Conservation (phyloP, 2,888 invertebrate species). For the Nipponacmea schrenckii region DNA sequence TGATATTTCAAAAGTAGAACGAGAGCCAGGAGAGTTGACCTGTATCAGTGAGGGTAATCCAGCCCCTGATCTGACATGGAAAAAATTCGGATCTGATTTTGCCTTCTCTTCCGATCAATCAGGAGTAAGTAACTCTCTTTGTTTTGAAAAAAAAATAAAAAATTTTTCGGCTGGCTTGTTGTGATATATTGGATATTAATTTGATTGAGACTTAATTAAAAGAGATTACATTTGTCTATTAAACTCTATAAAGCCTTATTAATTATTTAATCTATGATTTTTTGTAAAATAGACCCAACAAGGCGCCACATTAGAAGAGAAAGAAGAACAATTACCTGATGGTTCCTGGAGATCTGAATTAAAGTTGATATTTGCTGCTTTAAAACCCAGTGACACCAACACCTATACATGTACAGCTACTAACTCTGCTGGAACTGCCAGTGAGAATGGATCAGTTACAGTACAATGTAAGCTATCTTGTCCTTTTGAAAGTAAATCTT, state of each 20-base stretch:
- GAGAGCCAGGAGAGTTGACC: conserved; percentile 14
- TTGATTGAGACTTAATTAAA: too few relatives aligned
- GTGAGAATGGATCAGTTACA: conserved; percentile 39
- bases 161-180: too few relatives aligned
- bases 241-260: too few relatives aligned
- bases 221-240: too few relatives aligned
- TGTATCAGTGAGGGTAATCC: conserved; percentile 45
- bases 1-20: background rate
- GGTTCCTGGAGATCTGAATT: background rate
- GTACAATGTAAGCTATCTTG: conserved; percentile 50
- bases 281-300: too few relatives aligned
- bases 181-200: too few relatives aligned
- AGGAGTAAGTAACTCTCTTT: background rate
- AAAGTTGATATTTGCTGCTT: conserved; percentile 28
- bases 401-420: conserved; percentile 50
- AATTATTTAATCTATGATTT: too few relatives aligned
- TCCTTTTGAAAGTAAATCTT: background rate
- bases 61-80: conserved; percentile 36
- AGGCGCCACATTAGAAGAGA: background rate
- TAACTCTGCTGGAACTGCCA: conserved; percentile 44
- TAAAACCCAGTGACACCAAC: conserved; percentile 38
- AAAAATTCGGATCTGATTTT: conserved; percentile 24
- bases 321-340: background rate
- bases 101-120: conserved; percentile 23
- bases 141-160: too few relatives aligned